Evolutionary conservation across 2,888 invertebrate species (phyloP), one percentile per base, ranked within the genome.

Genomic region (Zygaena filipendulae): DNA sequence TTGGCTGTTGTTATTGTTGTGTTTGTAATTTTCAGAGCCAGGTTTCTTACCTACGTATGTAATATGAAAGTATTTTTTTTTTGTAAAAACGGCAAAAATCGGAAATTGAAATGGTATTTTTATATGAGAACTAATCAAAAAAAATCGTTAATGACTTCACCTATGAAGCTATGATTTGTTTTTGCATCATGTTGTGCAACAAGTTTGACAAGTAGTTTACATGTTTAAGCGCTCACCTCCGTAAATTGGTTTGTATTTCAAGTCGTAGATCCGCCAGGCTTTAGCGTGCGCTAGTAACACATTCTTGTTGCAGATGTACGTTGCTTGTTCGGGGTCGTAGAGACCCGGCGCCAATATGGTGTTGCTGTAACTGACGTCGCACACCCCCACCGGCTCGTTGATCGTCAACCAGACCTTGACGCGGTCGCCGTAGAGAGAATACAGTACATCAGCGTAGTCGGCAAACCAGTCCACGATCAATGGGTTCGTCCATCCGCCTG

Each of bases 401-500:
- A 90, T 75, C 0, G 90, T 90, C 0, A 87, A 71, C 90, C 90
- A 91, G 23, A 71, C 58, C 49, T 79, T 82, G 1, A 88, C 84
- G 11, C 85, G 77, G 42, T 83, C 82, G 0, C 82, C 87, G 40
- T 72, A 86, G 35, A 83, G 67, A 3, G 68, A 60, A 48, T 75
- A 83, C 1, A 81, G 57, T 0, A 86, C 42, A 12, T 77, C 67
- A 0, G 87, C 84, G 46, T 84, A 88, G 40, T 85, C 82, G n/a
- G 58, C 72, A 41, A 85, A 87, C 56, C 84, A 75, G 8, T 84
- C 77, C 5, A 80, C 72, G 8, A 87, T 79, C 24, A 81, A 61
- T 0, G 84, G 82, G 51, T 87, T 88, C 0, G 82, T 63, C 87
- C 87, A 88, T 6, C 87, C 87, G 27, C 87, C 87, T 69, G 44